Conservation (phyloP, 2,888 invertebrate species). For the Drosophila dives region DNA sequence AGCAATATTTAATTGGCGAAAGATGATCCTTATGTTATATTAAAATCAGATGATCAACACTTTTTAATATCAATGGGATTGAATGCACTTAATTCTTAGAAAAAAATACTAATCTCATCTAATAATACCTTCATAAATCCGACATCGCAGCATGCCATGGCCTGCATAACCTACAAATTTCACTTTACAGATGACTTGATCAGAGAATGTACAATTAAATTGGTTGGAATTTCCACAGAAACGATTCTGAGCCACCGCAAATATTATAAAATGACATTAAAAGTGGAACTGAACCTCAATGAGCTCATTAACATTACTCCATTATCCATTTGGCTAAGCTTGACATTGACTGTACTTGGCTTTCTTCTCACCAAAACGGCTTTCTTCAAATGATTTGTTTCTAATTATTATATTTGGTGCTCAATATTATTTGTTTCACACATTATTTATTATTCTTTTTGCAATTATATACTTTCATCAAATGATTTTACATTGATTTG, state of each 20-base stretch:
- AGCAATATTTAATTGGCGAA: accelerated
- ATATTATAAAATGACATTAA: neutral
- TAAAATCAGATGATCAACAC: neutral
- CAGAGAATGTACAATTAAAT: neutral
- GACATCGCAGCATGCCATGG: neutral
- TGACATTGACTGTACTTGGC: neutral
- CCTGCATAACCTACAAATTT: constrained; percentile 11
- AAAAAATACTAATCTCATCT: neutral
- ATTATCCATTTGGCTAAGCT: neutral
- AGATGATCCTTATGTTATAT: constrained; percentile 5
- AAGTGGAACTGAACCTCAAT: neutral
- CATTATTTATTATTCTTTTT: too few species aligned
- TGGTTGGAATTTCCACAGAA: neutral
- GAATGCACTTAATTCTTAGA: neutral
- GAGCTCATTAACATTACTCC: neutral
- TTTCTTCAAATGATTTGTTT: neutral
- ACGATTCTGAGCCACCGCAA: constrained; percentile 3
- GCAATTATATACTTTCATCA: too few species aligned
- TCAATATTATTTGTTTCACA: neutral
- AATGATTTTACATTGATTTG: too few species aligned
- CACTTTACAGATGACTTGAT: constrained; percentile 15
- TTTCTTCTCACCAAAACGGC: neutral
- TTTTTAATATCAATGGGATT: constrained; percentile 6
- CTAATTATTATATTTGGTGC: neutral
- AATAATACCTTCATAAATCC: neutral